Conservation (phyloP, 2,888 invertebrate genomes). For the Dryobota labecula region DNA sequence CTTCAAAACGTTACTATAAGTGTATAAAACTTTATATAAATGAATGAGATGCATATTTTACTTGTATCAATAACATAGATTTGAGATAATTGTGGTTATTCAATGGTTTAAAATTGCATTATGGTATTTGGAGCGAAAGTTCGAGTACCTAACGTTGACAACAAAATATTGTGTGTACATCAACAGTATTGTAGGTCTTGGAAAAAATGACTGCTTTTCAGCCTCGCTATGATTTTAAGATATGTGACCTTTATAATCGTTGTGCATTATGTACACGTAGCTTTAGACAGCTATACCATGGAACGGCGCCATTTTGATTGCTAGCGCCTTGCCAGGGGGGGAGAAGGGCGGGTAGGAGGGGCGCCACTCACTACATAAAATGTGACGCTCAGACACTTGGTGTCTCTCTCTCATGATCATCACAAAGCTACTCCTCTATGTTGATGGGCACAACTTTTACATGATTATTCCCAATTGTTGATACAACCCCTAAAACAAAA, state of each 20-base stretch:
- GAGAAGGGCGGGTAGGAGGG: slow-evolving; percentile 77
- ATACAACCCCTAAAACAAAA: slow-evolving; percentile 52
- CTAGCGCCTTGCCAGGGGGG: slow-evolving; percentile 84
- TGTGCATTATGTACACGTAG: slow-evolving; percentile 82
- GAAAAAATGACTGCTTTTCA: slow-evolving; percentile 28
- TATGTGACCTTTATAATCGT: slow-evolving; percentile 71
- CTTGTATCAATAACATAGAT: neutral
- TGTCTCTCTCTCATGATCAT: slow-evolving; percentile 73
- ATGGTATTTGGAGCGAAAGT: slow-evolving; percentile 54
- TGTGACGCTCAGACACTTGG: slow-evolving; percentile 79
- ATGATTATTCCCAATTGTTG: slow-evolving; percentile 42
- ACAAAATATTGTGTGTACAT: slow-evolving; percentile 52
- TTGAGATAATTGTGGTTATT: slow-evolving; percentile 4
- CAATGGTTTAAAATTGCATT: slow-evolving; percentile 17
- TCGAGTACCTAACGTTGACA: slow-evolving; percentile 33
- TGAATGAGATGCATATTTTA: slow-evolving; percentile 41
- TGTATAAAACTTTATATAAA: slow-evolving; percentile 16
- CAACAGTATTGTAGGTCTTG: slow-evolving; percentile 36
- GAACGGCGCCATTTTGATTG: slow-evolving; percentile 89
- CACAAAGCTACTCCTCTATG: slow-evolving; percentile 50
- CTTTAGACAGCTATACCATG: slow-evolving; percentile 80
- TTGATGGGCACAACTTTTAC: slow-evolving; percentile 25
- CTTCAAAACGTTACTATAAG: slow-evolving; percentile 46
- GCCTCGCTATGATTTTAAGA: slow-evolving; percentile 54
- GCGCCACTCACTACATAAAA: slow-evolving; percentile 81